A percentile compares a stretch with the other conserved stretches of the same genome.
Evolutionary conservation across 2,888 invertebrate species (phyloP).

Genomic region (Meiosimyza platycephala): DNA sequence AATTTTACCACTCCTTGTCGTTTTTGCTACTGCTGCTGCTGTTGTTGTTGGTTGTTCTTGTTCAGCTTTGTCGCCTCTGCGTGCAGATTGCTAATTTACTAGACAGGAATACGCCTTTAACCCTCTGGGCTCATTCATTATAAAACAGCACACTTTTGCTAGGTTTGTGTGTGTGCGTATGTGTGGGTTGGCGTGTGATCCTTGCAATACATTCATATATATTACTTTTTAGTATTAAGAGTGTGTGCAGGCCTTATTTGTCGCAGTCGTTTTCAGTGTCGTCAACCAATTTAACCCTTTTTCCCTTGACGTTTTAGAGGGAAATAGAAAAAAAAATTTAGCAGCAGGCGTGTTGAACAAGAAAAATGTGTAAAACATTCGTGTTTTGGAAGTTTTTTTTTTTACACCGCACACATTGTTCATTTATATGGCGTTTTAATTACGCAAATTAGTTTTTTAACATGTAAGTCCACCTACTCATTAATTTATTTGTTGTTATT

Average conservation of each 20-base stretch:
- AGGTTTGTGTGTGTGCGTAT: not conserved
- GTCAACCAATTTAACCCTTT: slow-evolving; percentile 22
- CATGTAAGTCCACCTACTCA: no score
- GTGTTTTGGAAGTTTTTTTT: slow-evolving; percentile 26
- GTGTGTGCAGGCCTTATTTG: not conserved
- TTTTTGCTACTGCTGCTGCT: slow-evolving; percentile 15
- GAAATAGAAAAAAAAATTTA: not conserved
- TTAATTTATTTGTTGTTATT: not conserved
- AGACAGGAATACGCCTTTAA: slow-evolving; percentile 65
- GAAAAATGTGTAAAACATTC: slow-evolving; percentile 21
- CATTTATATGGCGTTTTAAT: slow-evolving; percentile 66
- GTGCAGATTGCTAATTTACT: slow-evolving; percentile 63
- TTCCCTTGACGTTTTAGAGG: not conserved
- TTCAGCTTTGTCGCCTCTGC: slow-evolving; percentile 39
- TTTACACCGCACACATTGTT: not conserved
- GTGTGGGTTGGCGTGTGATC: not conserved
- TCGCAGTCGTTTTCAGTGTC: not conserved
- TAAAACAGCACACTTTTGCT: slow-evolving; percentile 49
- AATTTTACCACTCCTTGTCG: not conserved
- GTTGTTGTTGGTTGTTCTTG: slow-evolving; percentile 24
- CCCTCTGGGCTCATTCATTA: slow-evolving; percentile 65
- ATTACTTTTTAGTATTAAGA: not conserved
- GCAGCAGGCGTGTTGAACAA: not conserved
- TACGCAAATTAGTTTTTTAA: slow-evolving; percentile 64
- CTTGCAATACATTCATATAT: not conserved